Base-by-base conservation (phyloP, 1,140 invertebrate species). In the Drosophila fuyamai region DNA sequence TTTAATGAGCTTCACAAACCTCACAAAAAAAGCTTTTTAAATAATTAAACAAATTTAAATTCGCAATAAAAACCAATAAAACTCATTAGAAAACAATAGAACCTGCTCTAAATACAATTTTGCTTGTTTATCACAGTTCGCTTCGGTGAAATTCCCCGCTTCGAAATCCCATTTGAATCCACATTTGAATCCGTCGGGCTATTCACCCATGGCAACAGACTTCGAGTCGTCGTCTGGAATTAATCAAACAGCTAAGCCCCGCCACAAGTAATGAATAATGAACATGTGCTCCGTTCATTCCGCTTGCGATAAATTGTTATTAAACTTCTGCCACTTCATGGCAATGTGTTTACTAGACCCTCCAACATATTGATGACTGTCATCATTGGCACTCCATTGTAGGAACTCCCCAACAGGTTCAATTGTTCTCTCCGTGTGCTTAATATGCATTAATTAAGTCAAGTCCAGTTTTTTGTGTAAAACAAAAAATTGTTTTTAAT, bases 401-500 rank as follows among this genome's bases (percentile, higher is more conserved):
- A 35, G 14, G 12, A 50, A 57, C 65, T 71, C 67, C 44, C 43
- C 46, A 44, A 56, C 58, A 40, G 68, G 63, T 58, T 70, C 43
- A 60, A 73, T 59, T 59, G 41, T 59, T 43, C 41, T n/a, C 27
- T 38, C 41, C 48, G 10, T 40, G 32, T 67, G 57, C 61, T 70
- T 75, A 65, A 70, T 84, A 61, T 70, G 63, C 67, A 74, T 81
- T 65, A 81, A 84, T 84, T 86, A 81, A 84, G 46, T 29, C 23
- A 43, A 62, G 62, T 60, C 16, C 12, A 63, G 43, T 56, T 50
- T 50, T 60, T 44, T 55, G 16, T 60, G 43, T 47, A 36, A 50
- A 54, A 55, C 65, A 47, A 13, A 32, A 62, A 54, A 61, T 81
- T 55, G 29, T 41, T 62, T 67, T 79, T 76, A 85, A 86, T 85